These are phyloP conservation scores for Protobothrops mucrosquamatus DNA, from an alignment of 2,113 vertebrate genomes.

Conservation along the genomic window DNA sequence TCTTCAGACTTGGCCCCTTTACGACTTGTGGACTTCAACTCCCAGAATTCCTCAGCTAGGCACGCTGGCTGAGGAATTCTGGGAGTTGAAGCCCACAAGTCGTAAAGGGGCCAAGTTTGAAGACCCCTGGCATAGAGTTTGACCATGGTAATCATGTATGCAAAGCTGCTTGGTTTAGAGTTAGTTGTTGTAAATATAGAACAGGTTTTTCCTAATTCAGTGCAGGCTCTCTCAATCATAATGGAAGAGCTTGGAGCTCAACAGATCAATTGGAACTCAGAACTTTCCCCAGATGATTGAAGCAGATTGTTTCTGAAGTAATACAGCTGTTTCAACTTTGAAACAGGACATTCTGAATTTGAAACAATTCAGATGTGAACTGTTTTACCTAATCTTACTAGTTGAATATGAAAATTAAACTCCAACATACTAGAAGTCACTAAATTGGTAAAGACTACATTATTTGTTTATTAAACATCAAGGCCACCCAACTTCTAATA, in stretches of 20 bases:
- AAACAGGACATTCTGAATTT: neutral
- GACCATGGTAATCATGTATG: neutral
- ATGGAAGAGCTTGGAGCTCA: neutral
- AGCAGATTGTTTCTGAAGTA: neutral
- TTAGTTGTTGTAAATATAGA: neutral
- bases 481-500: neutral
- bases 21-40: too few relatives aligned
- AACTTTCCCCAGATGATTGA: neutral
- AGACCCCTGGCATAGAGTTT: neutral
- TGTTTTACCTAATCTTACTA: neutral
- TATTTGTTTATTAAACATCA: neutral
- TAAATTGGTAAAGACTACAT: neutral
- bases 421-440: neutral
- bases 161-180: neutral
- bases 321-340: neutral
- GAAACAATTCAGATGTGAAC: neutral
- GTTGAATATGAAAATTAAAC: neutral
- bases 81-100: too few relatives aligned
- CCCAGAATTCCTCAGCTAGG: too few relatives aligned
- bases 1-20: too few relatives aligned
- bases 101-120: too few relatives aligned
- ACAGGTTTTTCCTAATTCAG: neutral
- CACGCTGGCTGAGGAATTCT: too few relatives aligned
- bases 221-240: neutral
- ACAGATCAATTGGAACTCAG: neutral